Percentiles rank a stretch among this genome's conserved stretches.
These are phyloP conservation scores for Barbus barbus DNA, from an alignment of 2,113 vertebrate species.

Conservation along the genomic window DNA sequence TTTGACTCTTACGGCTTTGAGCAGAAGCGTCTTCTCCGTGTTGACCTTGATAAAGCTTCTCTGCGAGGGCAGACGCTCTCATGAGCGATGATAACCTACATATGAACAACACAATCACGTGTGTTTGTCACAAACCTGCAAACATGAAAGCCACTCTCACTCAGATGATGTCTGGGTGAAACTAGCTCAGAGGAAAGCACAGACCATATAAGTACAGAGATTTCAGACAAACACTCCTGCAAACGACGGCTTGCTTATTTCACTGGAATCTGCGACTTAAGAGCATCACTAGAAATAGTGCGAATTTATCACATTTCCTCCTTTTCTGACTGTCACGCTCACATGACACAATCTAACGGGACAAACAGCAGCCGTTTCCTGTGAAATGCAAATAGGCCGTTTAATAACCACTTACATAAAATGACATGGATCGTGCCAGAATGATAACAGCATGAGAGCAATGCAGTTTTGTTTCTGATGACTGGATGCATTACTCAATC, in stretches of 20 bases:
- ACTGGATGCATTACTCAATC: background rate
- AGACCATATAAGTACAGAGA: background rate
- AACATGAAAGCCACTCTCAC: background rate
- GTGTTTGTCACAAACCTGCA: conserved; percentile 5
- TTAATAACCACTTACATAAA: conserved; percentile 10
- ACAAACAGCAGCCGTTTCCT: conserved; percentile 1
- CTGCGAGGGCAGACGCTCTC: conserved; percentile 22
- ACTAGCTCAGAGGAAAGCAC: background rate
- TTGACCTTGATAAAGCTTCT: conserved; percentile 26
- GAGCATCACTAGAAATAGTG: background rate
- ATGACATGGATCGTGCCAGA: background rate
- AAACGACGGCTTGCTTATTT: background rate
- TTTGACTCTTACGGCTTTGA: background rate
- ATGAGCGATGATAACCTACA: conserved; percentile 38
- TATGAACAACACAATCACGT: conserved; percentile 22
- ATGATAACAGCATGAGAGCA: too few relatives aligned
- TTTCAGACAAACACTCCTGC: background rate
- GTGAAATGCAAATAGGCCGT: background rate
- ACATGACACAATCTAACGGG: conserved; percentile 42
- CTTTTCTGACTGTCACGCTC: background rate
- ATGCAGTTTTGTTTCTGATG: too few relatives aligned
- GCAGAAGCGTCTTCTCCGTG: conserved; percentile 6
- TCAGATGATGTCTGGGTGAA: background rate
- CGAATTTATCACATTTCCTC: conserved; percentile 33
- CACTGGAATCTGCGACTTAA: background rate